Conservation (phyloP, 2,888 invertebrate species). For the Callimorpha dominula region DNA sequence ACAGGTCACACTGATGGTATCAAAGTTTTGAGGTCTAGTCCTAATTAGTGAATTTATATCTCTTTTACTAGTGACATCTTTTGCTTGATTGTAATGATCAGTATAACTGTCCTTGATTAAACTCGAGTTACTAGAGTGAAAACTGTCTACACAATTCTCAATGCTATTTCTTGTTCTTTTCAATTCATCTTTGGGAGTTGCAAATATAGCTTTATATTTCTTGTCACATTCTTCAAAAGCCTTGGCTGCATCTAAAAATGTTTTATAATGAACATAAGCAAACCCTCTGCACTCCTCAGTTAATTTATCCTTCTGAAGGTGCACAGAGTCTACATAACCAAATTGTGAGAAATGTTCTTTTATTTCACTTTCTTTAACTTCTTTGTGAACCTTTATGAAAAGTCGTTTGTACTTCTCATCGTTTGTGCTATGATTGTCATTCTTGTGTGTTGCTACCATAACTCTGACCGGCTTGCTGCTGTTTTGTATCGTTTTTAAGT, state of each 20-base stretch:
- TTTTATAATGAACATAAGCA: constrained; percentile 94
- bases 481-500: constrained; percentile 91
- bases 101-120: constrained; percentile 50
- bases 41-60: constrained; percentile 57
- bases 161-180: constrained; percentile 72
- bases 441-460: constrained; percentile 91
- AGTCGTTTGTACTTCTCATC: constrained; percentile 88
- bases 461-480: constrained; percentile 94
- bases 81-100: constrained; percentile 41
- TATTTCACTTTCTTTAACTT: constrained; percentile 92
- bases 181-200: constrained; percentile 91
- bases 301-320: constrained; percentile 92
- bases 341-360: constrained; percentile 93
- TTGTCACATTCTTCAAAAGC: constrained; percentile 96
- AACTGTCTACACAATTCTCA: constrained; percentile 55
- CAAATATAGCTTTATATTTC: constrained; percentile 95
- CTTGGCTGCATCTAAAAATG: constrained; percentile 94
- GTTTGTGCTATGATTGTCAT: constrained; percentile 63
- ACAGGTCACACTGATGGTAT: constrained; percentile 90
- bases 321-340: constrained; percentile 92
- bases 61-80: constrained; percentile 46
- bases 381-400: constrained; percentile 95
- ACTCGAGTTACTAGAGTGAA: constrained; percentile 52
- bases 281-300: constrained; percentile 95
- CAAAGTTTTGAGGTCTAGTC: constrained; percentile 80